Evolutionary conservation across 1,140 invertebrate genomes (phyloP).

Genomic region (Drosophila teissieri): DNA sequence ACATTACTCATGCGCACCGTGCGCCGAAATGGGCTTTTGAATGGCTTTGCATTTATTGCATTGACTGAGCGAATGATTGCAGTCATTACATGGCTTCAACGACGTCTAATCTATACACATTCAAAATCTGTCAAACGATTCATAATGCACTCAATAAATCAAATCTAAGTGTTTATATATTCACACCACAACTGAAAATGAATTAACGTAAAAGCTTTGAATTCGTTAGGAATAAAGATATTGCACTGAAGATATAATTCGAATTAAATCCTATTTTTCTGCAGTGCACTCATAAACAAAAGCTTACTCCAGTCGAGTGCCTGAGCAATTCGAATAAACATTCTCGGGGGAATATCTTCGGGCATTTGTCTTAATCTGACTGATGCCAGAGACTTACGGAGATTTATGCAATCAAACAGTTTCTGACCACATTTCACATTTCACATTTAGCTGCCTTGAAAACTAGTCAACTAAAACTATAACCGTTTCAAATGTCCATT

Average conservation of each 20-base stretch:
- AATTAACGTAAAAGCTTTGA: too few species aligned
- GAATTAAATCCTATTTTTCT: not conserved
- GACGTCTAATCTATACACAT: not conserved
- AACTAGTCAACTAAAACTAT: slow-evolving; percentile 13
- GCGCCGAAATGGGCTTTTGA: slow-evolving; percentile 17
- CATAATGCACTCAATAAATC: too few species aligned
- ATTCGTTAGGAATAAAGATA: too few species aligned
- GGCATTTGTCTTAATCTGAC: not conserved
- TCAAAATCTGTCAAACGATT: not conserved
- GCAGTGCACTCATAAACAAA: slow-evolving; percentile 23
- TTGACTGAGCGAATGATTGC: slow-evolving; percentile 25
- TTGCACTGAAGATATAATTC: too few species aligned
- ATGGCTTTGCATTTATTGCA: slow-evolving; percentile 21
- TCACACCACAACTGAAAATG: too few species aligned
- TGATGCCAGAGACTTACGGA: slow-evolving; percentile 22
- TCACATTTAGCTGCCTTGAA: slow-evolving; percentile 29
- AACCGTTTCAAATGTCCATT: slow-evolving; percentile 25
- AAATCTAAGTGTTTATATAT: too few species aligned
- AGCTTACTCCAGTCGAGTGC: slow-evolving; percentile 9
- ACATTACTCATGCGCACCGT: slow-evolving; percentile 69
- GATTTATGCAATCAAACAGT: slow-evolving; percentile 46
- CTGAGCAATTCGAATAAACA: slow-evolving; percentile 27
- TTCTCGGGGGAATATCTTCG: slow-evolving; percentile 3
- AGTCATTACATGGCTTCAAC: not conserved
- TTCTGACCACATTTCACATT: slow-evolving; percentile 15